Percentiles rank a stretch among this genome's conserved stretches.
Conservation (phyloP, 2,797 vertebrate genomes). For the Clarias pachynema region DNA sequence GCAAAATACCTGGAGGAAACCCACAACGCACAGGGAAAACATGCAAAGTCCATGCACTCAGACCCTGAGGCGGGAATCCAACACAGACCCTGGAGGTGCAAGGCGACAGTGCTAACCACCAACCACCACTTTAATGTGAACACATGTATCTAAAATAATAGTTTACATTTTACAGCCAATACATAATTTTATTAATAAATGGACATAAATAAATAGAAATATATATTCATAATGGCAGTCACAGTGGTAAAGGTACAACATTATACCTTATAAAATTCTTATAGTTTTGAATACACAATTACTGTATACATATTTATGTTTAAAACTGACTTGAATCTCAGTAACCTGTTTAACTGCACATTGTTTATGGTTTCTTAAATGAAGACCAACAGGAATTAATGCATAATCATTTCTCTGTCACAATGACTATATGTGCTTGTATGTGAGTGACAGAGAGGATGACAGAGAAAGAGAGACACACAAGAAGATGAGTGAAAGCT, state of each 20-base stretch:
- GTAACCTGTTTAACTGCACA: background rate
- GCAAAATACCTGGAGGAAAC: too few species aligned
- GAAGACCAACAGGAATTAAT: slow-evolving; percentile 19
- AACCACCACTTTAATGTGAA: background rate
- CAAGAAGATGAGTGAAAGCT: background rate
- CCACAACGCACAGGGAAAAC: too few species aligned
- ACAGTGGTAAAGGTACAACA: background rate
- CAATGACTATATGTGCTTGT: slow-evolving; percentile 22
- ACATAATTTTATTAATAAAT: background rate
- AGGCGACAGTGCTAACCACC: too few species aligned
- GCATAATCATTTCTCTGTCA: slow-evolving; percentile 37
- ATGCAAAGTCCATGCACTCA: too few species aligned
- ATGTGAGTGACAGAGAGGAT: slow-evolving; percentile 28
- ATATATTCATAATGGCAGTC: background rate
- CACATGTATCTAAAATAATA: background rate
- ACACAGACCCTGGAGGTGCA: too few species aligned
- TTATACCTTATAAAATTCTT: background rate
- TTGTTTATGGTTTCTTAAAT: slow-evolving; percentile 18
- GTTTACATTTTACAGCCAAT: background rate
- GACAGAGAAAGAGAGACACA: slow-evolving; percentile 16
- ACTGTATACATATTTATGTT: background rate
- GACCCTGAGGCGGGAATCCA: too few species aligned
- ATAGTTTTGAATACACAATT: background rate
- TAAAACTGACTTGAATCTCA: background rate
- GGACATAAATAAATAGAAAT: background rate